Base-by-base conservation (phyloP, 2,797 vertebrate genomes). In the Sparidentex hasta region DNA sequence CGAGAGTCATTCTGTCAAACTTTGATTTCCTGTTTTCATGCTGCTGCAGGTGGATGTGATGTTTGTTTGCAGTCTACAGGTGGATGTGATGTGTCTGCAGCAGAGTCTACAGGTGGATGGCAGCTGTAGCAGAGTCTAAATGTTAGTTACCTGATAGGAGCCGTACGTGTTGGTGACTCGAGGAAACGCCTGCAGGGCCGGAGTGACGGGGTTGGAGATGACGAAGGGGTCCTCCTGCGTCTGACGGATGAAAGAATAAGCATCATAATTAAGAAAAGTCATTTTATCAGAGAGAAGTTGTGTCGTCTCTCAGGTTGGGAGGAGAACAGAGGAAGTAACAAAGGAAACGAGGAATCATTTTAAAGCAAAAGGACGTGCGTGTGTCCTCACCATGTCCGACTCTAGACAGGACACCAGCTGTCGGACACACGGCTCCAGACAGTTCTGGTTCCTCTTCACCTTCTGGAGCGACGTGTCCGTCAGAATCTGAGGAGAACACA, bases 401-500 rank as follows among this genome's bases (percentile, higher is more conserved):
- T 99, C 98, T 68, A 99, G 93, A 75, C 97, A 99, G 87, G 98
- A 99, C 74, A 99, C 98, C 23, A 99, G 94, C 94, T 99, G 98
- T 47, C 98, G 96, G 76, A 99, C 96, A 81, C 98, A 99, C 0
- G 98, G 98, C 94, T 99, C 98, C 90, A 99, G 90, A 79, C 98
- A 99, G 93, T 98, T 99, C 95, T 99, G 98, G 93, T 99, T 99
- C 83, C 98, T 94, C 89, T 99, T 99, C 87, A 99, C 98, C 89
- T 99, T 99, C 93, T 99, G 98, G 48, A 99, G 95, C 0, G 98
- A 99, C 1, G 97, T 99, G 87, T 99, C 98, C 13, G 97, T 98
- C 90, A 99, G 83, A 83, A 97, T 97, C 98, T 99, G 78, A 21
- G 33, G 47, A 58, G 9, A 38, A 38, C 55, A 81, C 58, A 52